Evolutionary conservation across 2,113 vertebrate species (phyloP).

Genomic region (Syngnathus scovelli): DNA sequence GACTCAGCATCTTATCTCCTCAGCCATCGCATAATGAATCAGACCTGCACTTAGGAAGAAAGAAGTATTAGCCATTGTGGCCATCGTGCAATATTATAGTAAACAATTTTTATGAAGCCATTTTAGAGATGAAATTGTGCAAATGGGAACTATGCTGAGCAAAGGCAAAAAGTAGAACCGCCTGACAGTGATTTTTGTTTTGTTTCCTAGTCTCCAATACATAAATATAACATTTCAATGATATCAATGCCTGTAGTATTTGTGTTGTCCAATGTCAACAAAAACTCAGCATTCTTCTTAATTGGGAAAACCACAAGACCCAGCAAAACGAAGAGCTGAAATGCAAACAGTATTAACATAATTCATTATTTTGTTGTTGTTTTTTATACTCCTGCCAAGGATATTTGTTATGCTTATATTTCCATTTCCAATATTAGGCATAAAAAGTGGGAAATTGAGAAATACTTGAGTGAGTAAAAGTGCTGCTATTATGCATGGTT

Average conservation of each 20-base stretch:
- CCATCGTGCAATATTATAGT: slow-evolving; percentile 46
- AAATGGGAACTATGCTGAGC: neutral
- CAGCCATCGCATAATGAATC: slow-evolving; percentile 47
- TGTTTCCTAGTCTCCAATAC: neutral
- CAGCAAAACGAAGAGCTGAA: neutral
- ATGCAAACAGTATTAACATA: neutral
- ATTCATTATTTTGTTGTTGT: too few relatives aligned
- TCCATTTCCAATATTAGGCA: too few relatives aligned
- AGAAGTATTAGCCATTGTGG: slow-evolving; percentile 20
- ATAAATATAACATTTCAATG: neutral
- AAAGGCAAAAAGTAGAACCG: neutral
- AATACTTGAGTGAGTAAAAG: neutral
- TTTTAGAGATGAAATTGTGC: slow-evolving; percentile 45
- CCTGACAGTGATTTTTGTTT: neutral
- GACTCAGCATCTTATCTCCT: slow-evolving; percentile 37
- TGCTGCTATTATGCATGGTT: neutral
- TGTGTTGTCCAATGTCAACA: neutral
- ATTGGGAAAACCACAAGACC: neutral
- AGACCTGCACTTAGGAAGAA: slow-evolving; percentile 33
- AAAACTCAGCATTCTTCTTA: neutral
- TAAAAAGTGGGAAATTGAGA: neutral
- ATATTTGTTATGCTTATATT: too few relatives aligned
- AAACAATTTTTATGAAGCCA: slow-evolving; percentile 41
- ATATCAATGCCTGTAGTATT: neutral
- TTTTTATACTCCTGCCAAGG: too few relatives aligned